Evolutionary conservation across 2,113 vertebrate species (phyloP).

Genomic region (Siniperca knerii): DNA sequence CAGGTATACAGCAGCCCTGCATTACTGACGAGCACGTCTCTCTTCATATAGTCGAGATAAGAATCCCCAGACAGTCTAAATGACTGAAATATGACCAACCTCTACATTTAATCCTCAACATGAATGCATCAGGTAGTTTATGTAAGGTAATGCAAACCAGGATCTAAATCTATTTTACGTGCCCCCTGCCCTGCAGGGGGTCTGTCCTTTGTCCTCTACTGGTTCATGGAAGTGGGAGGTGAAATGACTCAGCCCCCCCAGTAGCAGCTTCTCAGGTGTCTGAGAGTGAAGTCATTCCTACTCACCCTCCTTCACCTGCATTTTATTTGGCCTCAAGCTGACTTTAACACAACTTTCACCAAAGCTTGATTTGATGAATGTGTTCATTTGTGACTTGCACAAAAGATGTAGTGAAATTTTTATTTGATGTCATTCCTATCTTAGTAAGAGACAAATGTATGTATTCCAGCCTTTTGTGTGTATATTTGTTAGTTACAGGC

Average conservation of each 20-base stretch:
- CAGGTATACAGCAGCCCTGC: slow-evolving; percentile 34
- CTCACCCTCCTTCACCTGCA: background rate
- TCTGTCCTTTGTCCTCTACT: slow-evolving; percentile 38
- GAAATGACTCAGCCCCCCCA: slow-evolving; percentile 29
- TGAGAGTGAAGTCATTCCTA: background rate
- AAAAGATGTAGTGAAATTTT: too few relatives aligned
- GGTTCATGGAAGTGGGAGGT: slow-evolving; percentile 17
- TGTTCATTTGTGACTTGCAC: too few relatives aligned
- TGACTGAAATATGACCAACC: slow-evolving; percentile 2
- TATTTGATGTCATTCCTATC: too few relatives aligned
- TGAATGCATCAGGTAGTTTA: background rate
- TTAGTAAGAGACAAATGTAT: too few relatives aligned
- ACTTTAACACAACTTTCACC: background rate
- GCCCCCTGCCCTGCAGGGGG: slow-evolving; percentile 38
- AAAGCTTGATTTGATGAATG: too few relatives aligned
- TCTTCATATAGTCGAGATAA: background rate
- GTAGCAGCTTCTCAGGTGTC: slow-evolving; percentile 65
- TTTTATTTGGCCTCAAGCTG: background rate
- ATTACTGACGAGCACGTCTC: slow-evolving; percentile 53
- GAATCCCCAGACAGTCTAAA: slow-evolving; percentile 11
- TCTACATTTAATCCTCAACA: background rate
- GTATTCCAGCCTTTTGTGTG: too few relatives aligned
- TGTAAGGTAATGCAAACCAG: background rate
- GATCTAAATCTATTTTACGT: background rate
- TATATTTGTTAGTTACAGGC: too few relatives aligned